Conservation (phyloP, 2,888 invertebrate species). For the Heliconius sara region DNA sequence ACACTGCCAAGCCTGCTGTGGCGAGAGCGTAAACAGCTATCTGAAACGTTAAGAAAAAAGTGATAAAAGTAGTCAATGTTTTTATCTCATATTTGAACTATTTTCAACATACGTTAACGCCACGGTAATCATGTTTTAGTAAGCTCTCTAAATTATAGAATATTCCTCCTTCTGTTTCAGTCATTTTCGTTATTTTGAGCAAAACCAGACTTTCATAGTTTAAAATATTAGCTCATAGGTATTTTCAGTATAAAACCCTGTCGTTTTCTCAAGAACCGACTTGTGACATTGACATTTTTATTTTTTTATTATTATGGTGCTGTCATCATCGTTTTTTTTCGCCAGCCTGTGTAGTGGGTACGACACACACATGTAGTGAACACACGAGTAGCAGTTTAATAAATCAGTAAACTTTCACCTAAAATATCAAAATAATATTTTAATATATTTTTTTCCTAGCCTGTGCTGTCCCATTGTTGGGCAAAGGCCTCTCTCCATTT, state of each 20-base stretch:
- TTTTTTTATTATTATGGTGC: slow-evolving; percentile 10
- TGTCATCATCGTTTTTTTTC: neutral
- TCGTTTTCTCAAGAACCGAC: slow-evolving; percentile 36
- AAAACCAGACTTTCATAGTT: slow-evolving; percentile 62
- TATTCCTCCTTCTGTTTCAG: slow-evolving; percentile 64
- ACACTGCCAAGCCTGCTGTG: slow-evolving; percentile 80
- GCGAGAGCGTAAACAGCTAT: slow-evolving; percentile 85
- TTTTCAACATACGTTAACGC: slow-evolving; percentile 71
- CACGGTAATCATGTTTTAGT: slow-evolving; percentile 76
- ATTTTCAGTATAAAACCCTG: slow-evolving; percentile 61
- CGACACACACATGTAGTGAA: too few relatives aligned
- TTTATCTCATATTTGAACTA: slow-evolving; percentile 30
- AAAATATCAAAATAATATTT: neutral
- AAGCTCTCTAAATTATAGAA: slow-evolving; percentile 66
- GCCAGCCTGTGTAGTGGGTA: neutral
- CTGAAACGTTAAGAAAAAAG: slow-evolving; percentile 66
- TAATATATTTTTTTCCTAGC: too few relatives aligned
- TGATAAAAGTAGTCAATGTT: slow-evolving; percentile 44
- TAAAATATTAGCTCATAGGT: slow-evolving; percentile 67
- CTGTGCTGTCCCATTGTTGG: too few relatives aligned
- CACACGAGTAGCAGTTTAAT: too few relatives aligned
- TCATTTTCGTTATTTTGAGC: slow-evolving; percentile 62
- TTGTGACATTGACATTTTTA: slow-evolving; percentile 42
- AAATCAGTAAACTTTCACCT: neutral
- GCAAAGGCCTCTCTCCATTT: too few relatives aligned